These are phyloP conservation scores for Pelecanoides urinatrix DNA, from an alignment of 2,113 vertebrate species.

Conservation along the genomic window DNA sequence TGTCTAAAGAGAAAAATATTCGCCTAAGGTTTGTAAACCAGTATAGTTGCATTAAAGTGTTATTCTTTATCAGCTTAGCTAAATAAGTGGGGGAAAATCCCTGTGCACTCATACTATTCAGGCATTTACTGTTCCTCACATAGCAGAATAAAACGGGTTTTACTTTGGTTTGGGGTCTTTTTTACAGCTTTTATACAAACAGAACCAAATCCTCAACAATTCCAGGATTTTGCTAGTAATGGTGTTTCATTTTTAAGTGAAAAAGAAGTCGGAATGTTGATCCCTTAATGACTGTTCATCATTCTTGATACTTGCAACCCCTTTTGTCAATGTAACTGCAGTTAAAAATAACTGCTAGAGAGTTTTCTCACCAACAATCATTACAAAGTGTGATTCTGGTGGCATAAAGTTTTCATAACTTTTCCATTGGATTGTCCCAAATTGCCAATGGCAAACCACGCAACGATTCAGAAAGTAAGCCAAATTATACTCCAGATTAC, in stretches of 20 bases:
- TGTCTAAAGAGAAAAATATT: not conserved
- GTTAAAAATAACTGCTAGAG: not conserved
- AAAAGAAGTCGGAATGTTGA: not conserved
- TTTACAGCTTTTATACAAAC: not conserved
- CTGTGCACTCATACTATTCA: not conserved
- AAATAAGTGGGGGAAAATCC: not conserved
- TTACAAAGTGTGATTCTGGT: not conserved
- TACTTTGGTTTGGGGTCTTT: not conserved
- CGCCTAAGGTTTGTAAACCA: not conserved
- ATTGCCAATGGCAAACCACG: not conserved
- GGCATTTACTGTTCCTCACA: not conserved
- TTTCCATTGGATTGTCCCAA: not conserved
- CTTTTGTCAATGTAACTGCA: not conserved
- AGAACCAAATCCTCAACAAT: not conserved
- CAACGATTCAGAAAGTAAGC: not conserved
- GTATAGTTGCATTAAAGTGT: not conserved
- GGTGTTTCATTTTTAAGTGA: not conserved
- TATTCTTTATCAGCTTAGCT: not conserved
- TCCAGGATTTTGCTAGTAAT: not conserved
- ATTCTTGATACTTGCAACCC: not conserved
- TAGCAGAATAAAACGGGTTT: not conserved
- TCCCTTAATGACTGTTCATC: not conserved
- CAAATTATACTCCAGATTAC: not conserved
- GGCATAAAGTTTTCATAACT: not conserved
- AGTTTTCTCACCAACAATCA: not conserved